These are phyloP conservation scores for Varanus komodoensis DNA, from an alignment of 2,113 vertebrate genomes.

Conservation along the genomic window DNA sequence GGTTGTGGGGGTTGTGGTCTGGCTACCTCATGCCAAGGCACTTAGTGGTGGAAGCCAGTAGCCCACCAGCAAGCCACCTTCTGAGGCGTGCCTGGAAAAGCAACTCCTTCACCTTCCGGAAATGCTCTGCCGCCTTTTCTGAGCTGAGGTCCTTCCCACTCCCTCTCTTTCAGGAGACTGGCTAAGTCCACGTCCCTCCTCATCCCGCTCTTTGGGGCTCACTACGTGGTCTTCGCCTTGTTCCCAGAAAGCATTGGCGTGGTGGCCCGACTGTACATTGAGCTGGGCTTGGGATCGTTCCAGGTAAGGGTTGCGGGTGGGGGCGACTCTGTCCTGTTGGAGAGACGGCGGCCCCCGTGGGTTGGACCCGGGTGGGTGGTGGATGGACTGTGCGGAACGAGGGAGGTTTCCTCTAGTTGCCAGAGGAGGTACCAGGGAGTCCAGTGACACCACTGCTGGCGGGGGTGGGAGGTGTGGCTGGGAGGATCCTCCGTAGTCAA, in stretches of 20 bases:
- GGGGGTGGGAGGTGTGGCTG: no score
- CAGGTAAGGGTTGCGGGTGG: slow-evolving; percentile 57
- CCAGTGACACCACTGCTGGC: no score
- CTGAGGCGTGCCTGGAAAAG: background rate
- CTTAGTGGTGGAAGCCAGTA: background rate
- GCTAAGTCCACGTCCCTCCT: slow-evolving; percentile 74
- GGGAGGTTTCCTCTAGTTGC: no score
- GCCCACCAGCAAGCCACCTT: background rate
- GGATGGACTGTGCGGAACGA: no score
- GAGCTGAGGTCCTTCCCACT: background rate
- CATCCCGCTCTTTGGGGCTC: slow-evolving; percentile 77
- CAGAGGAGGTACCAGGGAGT: no score
- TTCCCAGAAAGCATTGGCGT: slow-evolving; percentile 73
- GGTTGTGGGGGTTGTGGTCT: background rate
- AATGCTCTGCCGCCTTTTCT: fast-evolving
- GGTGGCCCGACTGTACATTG: slow-evolving; percentile 71
- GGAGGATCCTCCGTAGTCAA: no score
- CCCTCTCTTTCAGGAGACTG: slow-evolving; percentile 64
- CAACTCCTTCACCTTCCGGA: background rate
- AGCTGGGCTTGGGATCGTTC: slow-evolving; percentile 75
- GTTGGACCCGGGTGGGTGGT: no score
- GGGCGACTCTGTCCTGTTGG: background rate
- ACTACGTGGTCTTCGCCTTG: slow-evolving; percentile 74
- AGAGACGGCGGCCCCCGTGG: background rate
- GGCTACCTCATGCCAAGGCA: background rate